Base-by-base conservation (phyloP, 1,140 invertebrate genomes). In the Portunus trituberculatus region DNA sequence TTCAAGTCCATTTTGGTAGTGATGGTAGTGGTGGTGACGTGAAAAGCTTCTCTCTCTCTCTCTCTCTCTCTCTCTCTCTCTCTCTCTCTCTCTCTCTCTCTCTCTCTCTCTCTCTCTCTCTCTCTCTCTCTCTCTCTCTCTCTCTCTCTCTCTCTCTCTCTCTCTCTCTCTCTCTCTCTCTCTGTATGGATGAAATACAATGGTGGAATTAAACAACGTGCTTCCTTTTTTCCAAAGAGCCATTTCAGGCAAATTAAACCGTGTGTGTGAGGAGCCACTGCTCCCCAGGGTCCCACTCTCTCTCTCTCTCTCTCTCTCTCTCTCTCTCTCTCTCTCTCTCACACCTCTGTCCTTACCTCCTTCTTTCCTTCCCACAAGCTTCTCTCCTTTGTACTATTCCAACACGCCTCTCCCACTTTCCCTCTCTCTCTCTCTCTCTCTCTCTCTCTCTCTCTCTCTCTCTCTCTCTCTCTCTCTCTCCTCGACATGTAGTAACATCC, bases 221-320 rank as follows among this genome's bases (percentile, higher is more conserved):
- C 14, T 48, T 83, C 10, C 10, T 84, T 84, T 45, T 93, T 86
- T 20, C 76, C 82, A 10, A 84, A 83, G 39, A 83, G 25, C 32
- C 29, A n/a, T 45, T n/a, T 32, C 82, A 45, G 82, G 67, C 92
- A 93, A 93, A 93, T 83, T 93, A 93, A 93, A 93, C 92, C 92
- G 82, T 10, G 45, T 86, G 67, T 83, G 48, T 86, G 48, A 87
- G 83, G 76, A 28, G 83, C 8, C 76, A 86, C 82, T 28, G 39
- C 16, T 52, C 83, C 87, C 83, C 25, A 39, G 84, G 29, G 83
- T 28, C 25, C 46, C 93, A 25, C 84, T 86, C 39, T 4, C 52
- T 39, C 46, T 25, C 14, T 76, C 25, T 52, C 76, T 28, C 45
- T 52, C 14, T 10, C 76, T 31, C 29, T 25, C n/a, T 59, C 76